Evolutionary conservation across 2,888 invertebrate genomes (phyloP).

Genomic region (Sthenelais limicola): DNA sequence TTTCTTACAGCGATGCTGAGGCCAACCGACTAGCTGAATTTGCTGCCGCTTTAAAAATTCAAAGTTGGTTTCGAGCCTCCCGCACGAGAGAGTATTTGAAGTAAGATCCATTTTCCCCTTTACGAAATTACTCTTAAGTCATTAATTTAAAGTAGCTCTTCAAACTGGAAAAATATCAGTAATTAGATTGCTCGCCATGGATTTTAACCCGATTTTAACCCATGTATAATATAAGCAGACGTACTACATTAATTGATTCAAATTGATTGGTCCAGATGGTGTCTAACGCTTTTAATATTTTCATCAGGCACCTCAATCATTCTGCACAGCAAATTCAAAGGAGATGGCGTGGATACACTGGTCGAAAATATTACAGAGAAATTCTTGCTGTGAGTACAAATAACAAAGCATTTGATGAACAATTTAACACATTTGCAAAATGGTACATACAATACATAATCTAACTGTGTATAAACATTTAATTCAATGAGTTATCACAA

Average conservation of each 20-base stretch:
- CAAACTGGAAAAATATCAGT: too few species aligned
- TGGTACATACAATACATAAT: too few species aligned
- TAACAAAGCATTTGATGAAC: too few species aligned
- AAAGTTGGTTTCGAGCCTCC: constrained; percentile 68
- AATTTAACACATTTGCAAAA: too few species aligned
- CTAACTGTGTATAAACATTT: too few species aligned
- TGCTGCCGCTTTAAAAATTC: constrained; percentile 63
- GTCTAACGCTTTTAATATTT: too few species aligned
- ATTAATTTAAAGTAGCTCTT: too few species aligned
- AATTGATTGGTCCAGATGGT: too few species aligned
- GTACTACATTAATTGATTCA: too few species aligned
- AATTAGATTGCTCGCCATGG: neutral
- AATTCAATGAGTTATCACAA: too few species aligned
- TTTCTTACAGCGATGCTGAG: constrained; percentile 69
- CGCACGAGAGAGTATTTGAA: constrained; percentile 63
- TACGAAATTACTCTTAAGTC: neutral
- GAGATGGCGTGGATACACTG: constrained; percentile 66
- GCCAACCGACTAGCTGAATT: constrained; percentile 61
- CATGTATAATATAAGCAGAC: too few species aligned
- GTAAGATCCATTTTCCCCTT: constrained; percentile 52
- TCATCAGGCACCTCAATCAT: constrained; percentile 60
- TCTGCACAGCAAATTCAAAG: constrained; percentile 66
- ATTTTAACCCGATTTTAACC: neutral
- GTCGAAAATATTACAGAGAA: constrained; percentile 60
- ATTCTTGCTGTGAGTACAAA: too few species aligned